phyloP scores from a whole-genome alignment of 2,888 invertebrate species.

The Baronia brevicornis region DNA sequence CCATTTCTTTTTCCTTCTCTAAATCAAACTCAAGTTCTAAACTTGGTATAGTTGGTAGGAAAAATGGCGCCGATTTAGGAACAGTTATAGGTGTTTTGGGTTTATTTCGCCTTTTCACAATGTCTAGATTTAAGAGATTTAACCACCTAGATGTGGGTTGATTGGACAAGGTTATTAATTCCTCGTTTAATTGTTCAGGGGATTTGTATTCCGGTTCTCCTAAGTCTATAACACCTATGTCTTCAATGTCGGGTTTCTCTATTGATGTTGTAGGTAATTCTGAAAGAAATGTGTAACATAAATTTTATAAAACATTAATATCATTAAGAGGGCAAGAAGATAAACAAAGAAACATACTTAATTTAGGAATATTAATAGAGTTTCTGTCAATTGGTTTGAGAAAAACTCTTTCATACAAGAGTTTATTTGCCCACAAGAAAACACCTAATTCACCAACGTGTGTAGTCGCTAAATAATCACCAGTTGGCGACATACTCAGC shows the following conservation, averaged over 20 bases:
- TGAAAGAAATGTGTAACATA: constrained; percentile 62
- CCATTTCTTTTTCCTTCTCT: constrained; percentile 52
- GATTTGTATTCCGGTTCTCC: constrained; percentile 79
- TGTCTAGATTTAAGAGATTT: constrained; percentile 89
- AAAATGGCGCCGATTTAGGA: constrained; percentile 95
- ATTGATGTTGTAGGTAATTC: constrained; percentile 63
- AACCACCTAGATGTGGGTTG: constrained; percentile 93
- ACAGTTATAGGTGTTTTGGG: constrained; percentile 88
- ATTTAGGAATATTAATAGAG: constrained; percentile 46
- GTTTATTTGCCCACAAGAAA: constrained; percentile 94
- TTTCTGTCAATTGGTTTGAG: constrained; percentile 81
- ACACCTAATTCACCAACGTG: constrained; percentile 93
- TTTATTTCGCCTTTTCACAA: constrained; percentile 91
- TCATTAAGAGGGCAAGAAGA: background rate
- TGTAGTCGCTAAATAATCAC: constrained; percentile 91
- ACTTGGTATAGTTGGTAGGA: constrained; percentile 92
- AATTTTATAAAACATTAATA: background rate
- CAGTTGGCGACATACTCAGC: constrained; percentile 91
- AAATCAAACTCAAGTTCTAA: constrained; percentile 89
- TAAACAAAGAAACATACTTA: constrained; percentile 41
- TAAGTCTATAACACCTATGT: constrained; percentile 50
- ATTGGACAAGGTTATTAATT: constrained; percentile 90
- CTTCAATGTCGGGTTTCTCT: constrained; percentile 62
- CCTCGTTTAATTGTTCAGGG: constrained; percentile 83
- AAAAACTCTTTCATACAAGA: constrained; percentile 87